A percentile compares a stretch with the other conserved stretches of the same genome.
phyloP scores from a whole-genome alignment of 2,113 vertebrate species.

The Ameiurus melas region DNA sequence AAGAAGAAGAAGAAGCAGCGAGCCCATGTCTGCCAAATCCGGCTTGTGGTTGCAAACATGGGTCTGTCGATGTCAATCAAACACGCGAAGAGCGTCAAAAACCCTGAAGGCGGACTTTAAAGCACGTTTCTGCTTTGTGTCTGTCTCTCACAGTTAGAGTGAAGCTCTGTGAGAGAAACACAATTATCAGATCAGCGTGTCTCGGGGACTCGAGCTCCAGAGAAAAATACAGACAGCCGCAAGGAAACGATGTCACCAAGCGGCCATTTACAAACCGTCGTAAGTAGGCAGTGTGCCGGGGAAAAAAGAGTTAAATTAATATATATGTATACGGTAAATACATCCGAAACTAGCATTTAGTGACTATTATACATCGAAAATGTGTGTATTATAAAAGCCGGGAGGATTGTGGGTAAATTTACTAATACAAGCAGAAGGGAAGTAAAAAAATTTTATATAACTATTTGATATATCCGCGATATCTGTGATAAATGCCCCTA shows the following conservation, averaged over 20 bases:
- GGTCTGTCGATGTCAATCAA: constrained; percentile 19
- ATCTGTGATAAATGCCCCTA: not conserved
- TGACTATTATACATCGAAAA: not conserved
- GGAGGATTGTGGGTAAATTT: constrained; percentile 5
- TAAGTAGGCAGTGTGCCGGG: not conserved
- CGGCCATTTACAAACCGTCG: not conserved
- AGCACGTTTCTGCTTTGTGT: constrained; percentile 27
- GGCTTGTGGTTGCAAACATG: constrained; percentile 4
- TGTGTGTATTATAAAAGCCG: not conserved
- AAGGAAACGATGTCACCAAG: constrained; percentile 41
- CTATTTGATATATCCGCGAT: too few species aligned
- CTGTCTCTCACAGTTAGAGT: constrained; percentile 7
- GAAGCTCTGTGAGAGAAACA: constrained; percentile 29
- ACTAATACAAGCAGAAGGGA: not conserved
- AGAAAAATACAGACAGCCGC: constrained; percentile 23
- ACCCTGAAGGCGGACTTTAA: constrained; percentile 24
- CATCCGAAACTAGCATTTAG: not conserved
- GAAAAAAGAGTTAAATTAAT: not conserved
- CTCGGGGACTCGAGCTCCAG: constrained; percentile 3
- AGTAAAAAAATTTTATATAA: too few species aligned
- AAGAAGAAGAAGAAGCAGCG: not conserved
- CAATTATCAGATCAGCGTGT: constrained; percentile 28
- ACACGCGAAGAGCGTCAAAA: not conserved
- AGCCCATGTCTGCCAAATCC: not conserved
- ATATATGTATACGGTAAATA: not conserved